Evolutionary conservation across 2,113 vertebrate genomes (phyloP).

Genomic region (Brevimyrus niger): DNA sequence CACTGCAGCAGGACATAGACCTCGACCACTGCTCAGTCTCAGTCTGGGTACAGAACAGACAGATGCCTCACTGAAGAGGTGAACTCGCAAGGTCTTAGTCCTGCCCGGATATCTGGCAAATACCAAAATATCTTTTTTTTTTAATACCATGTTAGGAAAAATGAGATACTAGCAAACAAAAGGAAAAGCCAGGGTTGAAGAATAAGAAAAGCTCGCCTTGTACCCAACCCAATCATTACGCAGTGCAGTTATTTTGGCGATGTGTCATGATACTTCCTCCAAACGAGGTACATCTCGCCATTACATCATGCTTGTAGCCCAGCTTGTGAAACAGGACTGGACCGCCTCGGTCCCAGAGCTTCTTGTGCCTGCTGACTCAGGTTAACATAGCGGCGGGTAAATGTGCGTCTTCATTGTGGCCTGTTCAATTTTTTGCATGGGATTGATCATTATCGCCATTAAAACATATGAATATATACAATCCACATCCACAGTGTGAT

Average conservation of each 20-base stretch:
- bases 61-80: background rate
- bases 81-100: background rate
- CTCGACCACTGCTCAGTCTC: background rate
- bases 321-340: slow-evolving; percentile 8
- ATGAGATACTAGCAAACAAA: slow-evolving; percentile 5
- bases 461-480: background rate
- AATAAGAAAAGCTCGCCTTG: background rate
- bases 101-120: slow-evolving; percentile 3
- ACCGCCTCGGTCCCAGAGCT: background rate
- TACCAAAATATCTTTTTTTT: background rate
- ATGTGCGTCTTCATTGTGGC: background rate
- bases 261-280: background rate
- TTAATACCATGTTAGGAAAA: slow-evolving; percentile 16
- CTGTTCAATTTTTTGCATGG: slow-evolving; percentile 16
- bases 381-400: background rate
- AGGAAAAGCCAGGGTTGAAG: background rate
- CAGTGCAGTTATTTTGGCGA: slow-evolving; percentile 18
- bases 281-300: slow-evolving; percentile 16
- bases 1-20: background rate
- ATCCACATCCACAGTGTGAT: background rate
- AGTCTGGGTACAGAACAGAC: background rate
- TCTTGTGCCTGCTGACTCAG: background rate
- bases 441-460: slow-evolving; percentile 7
- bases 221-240: slow-evolving; percentile 21
- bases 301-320: slow-evolving; percentile 8